Conservation (phyloP, 1,140 invertebrate genomes). For the Neelides sp. region DNA sequence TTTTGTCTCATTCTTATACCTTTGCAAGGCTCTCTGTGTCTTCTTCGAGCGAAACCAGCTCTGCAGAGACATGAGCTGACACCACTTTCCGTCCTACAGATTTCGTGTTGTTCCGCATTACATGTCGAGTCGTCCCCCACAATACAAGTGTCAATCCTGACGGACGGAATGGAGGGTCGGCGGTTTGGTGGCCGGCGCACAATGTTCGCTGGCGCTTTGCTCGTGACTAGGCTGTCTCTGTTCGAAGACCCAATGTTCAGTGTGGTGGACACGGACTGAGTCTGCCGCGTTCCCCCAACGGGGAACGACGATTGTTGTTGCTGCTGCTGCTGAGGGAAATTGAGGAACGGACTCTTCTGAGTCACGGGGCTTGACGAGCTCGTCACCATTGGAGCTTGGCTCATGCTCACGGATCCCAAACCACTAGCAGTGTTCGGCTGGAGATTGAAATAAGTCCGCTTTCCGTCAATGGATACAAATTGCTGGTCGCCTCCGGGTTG, state of each 20-base stretch:
- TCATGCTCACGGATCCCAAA: background rate
- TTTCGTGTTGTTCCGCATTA: slow-evolving; percentile 70
- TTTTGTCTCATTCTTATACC: slow-evolving; percentile 42
- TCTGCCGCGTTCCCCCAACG: background rate
- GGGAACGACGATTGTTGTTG: background rate
- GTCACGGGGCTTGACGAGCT: background rate
- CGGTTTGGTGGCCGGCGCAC: slow-evolving; percentile 22
- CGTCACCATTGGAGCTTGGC: slow-evolving; percentile 7
- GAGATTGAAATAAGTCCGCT: slow-evolving; percentile 72
- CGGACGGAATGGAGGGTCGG: slow-evolving; percentile 21
- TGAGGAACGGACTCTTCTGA: background rate
- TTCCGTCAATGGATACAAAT: slow-evolving; percentile 83
- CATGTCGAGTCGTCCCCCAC: slow-evolving; percentile 87
- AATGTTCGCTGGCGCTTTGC: slow-evolving; percentile 22
- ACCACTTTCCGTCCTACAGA: slow-evolving; percentile 71
- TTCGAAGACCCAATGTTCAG: slow-evolving; percentile 14
- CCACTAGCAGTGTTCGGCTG: slow-evolving; percentile 38
- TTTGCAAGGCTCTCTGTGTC: slow-evolving; percentile 63
- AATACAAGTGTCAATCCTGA: slow-evolving; percentile 80
- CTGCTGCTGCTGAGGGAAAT: background rate
- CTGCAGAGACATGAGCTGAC: slow-evolving; percentile 84
- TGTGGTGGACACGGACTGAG: slow-evolving; percentile 19
- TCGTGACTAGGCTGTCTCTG: background rate
- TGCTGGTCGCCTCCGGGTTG: slow-evolving; percentile 62
- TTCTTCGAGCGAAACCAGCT: slow-evolving; percentile 64